Evolutionary conservation across 2,113 vertebrate species (phyloP).

Genomic region (Xiphorhynchus elegans): DNA sequence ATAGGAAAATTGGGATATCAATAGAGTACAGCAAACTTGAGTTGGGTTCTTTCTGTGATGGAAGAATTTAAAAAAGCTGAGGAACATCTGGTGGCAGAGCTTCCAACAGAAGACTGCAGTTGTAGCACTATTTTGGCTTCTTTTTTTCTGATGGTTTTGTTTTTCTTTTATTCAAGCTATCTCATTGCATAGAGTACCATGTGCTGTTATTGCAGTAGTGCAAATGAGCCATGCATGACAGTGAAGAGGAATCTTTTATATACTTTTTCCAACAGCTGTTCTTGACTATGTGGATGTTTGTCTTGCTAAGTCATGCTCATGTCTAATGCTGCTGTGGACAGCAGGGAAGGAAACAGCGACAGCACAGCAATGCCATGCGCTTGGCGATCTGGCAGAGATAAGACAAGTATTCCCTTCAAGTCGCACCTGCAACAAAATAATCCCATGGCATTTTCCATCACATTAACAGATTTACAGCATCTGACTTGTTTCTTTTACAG

Average conservation of each 20-base stretch:
- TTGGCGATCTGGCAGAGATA: neutral
- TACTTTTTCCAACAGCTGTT: neutral
- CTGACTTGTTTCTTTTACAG: neutral
- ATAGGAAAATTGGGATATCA: neutral
- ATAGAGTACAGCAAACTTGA: neutral
- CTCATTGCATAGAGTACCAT: neutral
- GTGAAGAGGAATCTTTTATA: neutral
- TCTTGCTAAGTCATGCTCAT: neutral
- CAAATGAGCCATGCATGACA: neutral
- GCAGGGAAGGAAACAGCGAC: neutral
- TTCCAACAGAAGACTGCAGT: neutral
- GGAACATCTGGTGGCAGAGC: neutral
- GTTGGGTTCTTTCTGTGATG: neutral
- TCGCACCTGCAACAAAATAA: neutral
- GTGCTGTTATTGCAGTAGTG: fast-evolving
- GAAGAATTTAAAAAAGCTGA: neutral
- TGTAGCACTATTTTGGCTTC: neutral
- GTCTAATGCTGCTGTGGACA: neutral
- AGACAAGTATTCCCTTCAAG: neutral
- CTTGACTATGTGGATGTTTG: neutral
- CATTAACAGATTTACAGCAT: neutral
- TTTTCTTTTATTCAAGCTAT: neutral
- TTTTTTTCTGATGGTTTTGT: neutral
- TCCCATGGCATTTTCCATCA: neutral
- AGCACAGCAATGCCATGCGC: fast-evolving